A percentile compares a stretch with the other conserved stretches of the same genome.
Evolutionary conservation across 2,797 vertebrate species (phyloP).

Genomic region (Siniperca undulata): DNA sequence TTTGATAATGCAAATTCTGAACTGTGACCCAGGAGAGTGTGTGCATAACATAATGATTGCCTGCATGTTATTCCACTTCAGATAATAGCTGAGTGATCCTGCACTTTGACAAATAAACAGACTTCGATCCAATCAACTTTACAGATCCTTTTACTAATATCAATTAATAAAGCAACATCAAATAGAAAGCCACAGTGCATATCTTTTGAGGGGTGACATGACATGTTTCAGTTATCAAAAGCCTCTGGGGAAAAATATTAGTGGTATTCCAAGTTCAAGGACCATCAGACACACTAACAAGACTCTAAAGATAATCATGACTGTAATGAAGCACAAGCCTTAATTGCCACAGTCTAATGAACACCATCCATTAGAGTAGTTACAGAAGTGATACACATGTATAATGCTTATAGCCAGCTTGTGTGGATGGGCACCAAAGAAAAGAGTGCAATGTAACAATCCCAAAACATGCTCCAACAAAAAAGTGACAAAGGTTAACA

Average conservation of each 20-base stretch:
- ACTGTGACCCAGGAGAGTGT: not conserved
- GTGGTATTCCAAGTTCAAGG: conserved; percentile 39
- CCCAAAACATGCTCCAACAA: no score
- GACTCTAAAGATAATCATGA: conserved; percentile 42
- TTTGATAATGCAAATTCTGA: conserved; percentile 12
- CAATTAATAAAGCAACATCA: not conserved
- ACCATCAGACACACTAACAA: conserved; percentile 42
- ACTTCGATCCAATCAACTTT: not conserved
- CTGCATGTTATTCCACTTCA: not conserved
- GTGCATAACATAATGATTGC: not conserved
- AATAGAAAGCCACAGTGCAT: not conserved
- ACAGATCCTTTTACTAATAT: not conserved
- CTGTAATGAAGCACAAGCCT: conserved; percentile 33
- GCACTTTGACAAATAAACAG: not conserved
- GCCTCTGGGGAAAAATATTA: conserved; percentile 14
- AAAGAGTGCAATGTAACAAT: no score
- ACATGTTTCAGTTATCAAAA: conserved; percentile 34
- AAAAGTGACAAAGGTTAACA: conserved; percentile 29
- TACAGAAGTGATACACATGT: conserved; percentile 16
- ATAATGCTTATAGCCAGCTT: not conserved
- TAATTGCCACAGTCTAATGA: conserved; percentile 36
- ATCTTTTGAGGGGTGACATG: not conserved
- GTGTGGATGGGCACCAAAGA: no score
- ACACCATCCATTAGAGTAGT: conserved; percentile 24
- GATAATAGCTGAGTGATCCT: not conserved